Conservation (phyloP, 2,797 vertebrate species). For the Microctenopoma stevenorrisi region DNA sequence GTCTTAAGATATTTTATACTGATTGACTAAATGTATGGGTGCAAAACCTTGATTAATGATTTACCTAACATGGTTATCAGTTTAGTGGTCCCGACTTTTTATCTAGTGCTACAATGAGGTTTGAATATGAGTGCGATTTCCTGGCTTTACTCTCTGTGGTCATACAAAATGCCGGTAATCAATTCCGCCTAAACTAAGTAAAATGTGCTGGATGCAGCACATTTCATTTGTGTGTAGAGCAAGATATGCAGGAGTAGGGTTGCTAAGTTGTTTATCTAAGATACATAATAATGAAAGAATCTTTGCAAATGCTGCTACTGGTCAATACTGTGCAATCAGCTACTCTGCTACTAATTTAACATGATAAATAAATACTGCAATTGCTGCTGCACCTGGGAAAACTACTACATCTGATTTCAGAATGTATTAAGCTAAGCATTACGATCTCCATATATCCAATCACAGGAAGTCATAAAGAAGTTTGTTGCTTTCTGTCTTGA, state of each 20-base stretch:
- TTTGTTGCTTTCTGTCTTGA: slow-evolving; percentile 48
- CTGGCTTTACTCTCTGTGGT: too few species aligned
- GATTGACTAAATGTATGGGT: too few species aligned
- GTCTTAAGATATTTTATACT: too few species aligned
- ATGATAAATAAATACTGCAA: slow-evolving; percentile 18
- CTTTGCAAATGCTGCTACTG: slow-evolving; percentile 15
- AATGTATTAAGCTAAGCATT: slow-evolving; percentile 8
- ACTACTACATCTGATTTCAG: slow-evolving; percentile 25
- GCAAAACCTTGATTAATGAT: too few species aligned
- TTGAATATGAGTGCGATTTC: too few species aligned
- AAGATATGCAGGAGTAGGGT: background rate
- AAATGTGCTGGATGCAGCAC: slow-evolving; percentile 12
- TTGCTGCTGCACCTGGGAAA: slow-evolving; percentile 40
- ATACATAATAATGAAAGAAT: slow-evolving; percentile 18
- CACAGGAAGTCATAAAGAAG: slow-evolving; percentile 42
- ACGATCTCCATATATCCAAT: slow-evolving; percentile 26
- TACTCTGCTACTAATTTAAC: slow-evolving; percentile 22
- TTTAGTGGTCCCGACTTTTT: too few species aligned
- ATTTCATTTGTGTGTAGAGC: background rate
- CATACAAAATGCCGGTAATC: too few species aligned
- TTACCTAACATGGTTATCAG: too few species aligned
- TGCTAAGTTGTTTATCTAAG: slow-evolving; percentile 9
- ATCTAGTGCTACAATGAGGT: too few species aligned
- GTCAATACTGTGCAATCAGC: slow-evolving; percentile 33
- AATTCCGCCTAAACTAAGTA: too few species aligned